Evolutionary conservation across 2,888 invertebrate species (phyloP).

Genomic region (Thumatha senex): DNA sequence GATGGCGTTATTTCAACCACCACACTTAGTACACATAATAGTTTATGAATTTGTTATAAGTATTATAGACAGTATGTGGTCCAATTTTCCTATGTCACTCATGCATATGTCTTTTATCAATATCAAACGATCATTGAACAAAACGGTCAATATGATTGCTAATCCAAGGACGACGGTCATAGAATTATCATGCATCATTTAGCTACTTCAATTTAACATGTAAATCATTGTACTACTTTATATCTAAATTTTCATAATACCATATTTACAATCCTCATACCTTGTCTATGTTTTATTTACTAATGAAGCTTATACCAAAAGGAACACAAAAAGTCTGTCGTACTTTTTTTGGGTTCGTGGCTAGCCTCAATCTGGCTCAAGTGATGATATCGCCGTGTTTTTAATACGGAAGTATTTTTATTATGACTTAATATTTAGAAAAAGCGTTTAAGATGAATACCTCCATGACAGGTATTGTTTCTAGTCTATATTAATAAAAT

Average conservation of each 20-base stretch:
- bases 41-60: no score
- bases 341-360: conserved; percentile 22
- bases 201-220: no score
- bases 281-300: conserved; percentile 35
- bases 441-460: conserved; percentile 26
- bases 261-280: conserved; percentile 14
- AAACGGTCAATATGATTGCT: no score
- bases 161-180: no score
- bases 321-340: conserved; percentile 25
- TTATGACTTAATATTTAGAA: conserved; percentile 42
- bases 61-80: no score
- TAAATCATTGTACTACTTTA: neutral
- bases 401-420: conserved; percentile 55
- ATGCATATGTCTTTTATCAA: no score
- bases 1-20: no score
- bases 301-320: conserved; percentile 33
- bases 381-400: conserved; percentile 52
- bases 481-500: no score
- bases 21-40: no score
- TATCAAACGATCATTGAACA: no score
- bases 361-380: conserved; percentile 40
- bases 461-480: conserved; percentile 19
- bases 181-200: no score
- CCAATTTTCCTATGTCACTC: no score
- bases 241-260: neutral